Conservation (phyloP, 1,140 invertebrate genomes). For the Eueides isabella region DNA sequence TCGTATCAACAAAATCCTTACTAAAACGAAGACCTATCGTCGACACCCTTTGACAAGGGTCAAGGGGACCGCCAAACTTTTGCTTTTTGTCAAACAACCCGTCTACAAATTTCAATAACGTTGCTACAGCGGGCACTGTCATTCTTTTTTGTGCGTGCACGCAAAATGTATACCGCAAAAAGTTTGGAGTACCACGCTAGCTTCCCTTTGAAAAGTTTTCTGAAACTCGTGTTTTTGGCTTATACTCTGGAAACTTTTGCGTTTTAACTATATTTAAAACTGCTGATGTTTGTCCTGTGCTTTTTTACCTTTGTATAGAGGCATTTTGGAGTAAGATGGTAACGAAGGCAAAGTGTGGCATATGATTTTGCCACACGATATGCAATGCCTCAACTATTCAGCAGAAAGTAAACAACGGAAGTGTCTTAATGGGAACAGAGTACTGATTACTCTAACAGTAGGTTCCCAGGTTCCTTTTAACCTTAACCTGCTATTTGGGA, state of each 20-base stretch:
- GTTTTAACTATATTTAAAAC: constrained; percentile 7
- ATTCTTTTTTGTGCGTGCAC: constrained; percentile 46
- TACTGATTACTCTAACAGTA: no score
- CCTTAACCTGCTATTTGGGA: no score
- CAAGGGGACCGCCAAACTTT: constrained; percentile 39
- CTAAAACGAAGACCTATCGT: neutral
- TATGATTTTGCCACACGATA: no score
- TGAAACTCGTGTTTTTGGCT: constrained; percentile 35
- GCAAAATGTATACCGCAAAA: constrained; percentile 52
- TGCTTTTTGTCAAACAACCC: constrained; percentile 41
- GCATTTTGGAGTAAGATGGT: neutral
- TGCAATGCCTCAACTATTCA: no score
- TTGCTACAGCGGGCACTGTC: constrained; percentile 10
- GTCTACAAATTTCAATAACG: constrained; percentile 51
- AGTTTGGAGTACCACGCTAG: constrained; percentile 45
- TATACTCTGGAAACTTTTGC: constrained; percentile 11
- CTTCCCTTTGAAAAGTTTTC: constrained; percentile 48
- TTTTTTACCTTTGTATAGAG: neutral
- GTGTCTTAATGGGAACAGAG: no score
- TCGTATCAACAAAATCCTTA: neutral
- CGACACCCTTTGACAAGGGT: constrained; percentile 49
- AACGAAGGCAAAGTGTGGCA: no score
- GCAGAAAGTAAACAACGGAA: no score
- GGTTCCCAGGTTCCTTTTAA: no score
- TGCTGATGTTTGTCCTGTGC: neutral